A percentile compares a stretch with the other conserved stretches of the same genome.
These are phyloP conservation scores for Perca flavescens DNA, from an alignment of 2,113 vertebrate genomes.

Conservation along the genomic window DNA sequence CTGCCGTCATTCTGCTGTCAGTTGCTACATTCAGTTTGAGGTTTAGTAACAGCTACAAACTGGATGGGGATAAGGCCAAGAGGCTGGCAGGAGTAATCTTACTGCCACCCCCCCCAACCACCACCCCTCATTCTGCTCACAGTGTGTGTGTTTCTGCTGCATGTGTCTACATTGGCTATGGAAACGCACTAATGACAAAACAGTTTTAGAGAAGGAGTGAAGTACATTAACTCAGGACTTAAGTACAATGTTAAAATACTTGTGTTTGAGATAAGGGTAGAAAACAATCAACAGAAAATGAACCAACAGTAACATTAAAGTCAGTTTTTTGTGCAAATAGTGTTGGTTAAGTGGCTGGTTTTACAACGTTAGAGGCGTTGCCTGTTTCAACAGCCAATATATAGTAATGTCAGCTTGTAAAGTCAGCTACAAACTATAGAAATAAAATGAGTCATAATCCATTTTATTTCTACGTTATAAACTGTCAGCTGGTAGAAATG, in stretches of 20 bases:
- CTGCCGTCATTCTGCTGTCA: slow-evolving; percentile 47
- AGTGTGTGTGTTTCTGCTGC: not conserved
- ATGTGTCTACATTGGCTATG: slow-evolving; percentile 17
- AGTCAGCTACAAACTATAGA: too few relatives aligned
- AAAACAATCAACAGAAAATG: not conserved
- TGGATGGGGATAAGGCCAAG: slow-evolving; percentile 35
- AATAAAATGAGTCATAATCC: too few relatives aligned
- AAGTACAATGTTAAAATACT: not conserved
- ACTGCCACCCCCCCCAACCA: not conserved
- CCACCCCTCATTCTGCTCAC: not conserved
- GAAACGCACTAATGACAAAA: slow-evolving; percentile 15
- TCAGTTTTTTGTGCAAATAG: not conserved
- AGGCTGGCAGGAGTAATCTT: slow-evolving; percentile 29
- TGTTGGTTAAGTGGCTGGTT: too few relatives aligned
- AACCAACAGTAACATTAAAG: not conserved
- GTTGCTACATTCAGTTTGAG: slow-evolving; percentile 44
- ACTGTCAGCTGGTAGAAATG: too few relatives aligned
- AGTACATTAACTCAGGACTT: not conserved
- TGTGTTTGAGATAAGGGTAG: not conserved
- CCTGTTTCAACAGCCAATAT: too few relatives aligned
- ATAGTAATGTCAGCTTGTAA: too few relatives aligned
- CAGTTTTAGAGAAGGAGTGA: not conserved
- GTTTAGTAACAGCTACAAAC: slow-evolving; percentile 44
- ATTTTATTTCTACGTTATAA: too few relatives aligned
- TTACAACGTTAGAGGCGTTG: too few relatives aligned